Evolutionary conservation across 2,888 invertebrate species (phyloP).

Genomic region (Coremacera marginata): DNA sequence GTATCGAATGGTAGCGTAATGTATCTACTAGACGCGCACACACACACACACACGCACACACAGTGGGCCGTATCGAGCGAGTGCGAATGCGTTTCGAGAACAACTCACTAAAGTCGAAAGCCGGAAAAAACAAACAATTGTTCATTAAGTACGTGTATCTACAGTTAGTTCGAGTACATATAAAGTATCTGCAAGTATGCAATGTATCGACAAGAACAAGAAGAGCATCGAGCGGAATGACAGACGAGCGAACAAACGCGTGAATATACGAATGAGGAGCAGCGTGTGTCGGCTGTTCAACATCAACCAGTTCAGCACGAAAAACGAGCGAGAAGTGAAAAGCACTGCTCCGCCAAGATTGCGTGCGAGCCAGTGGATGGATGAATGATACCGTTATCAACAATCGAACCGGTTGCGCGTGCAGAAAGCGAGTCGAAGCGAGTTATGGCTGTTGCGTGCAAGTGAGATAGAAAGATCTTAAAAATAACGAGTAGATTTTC

Average conservation of each 20-base stretch:
- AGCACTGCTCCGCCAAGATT: constrained; percentile 47
- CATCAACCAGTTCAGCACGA: constrained; percentile 23
- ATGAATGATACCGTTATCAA: not conserved
- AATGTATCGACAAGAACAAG: not conserved
- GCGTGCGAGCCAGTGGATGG: constrained; percentile 41
- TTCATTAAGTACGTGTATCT: too few relatives aligned
- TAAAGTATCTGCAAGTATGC: too few relatives aligned
- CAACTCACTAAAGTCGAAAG: not conserved
- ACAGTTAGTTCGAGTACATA: too few relatives aligned
- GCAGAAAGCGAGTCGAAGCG: not conserved
- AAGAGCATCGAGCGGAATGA: not conserved
- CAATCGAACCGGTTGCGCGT: not conserved
- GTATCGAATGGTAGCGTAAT: constrained; percentile 54
- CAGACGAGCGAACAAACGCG: not conserved
- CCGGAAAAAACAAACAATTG: not conserved
- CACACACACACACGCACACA: not conserved
- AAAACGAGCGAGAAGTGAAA: constrained; percentile 35
- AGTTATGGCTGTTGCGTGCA: not conserved
- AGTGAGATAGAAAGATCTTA: constrained; percentile 26
- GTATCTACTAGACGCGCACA: constrained; percentile 44
- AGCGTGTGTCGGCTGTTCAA: not conserved
- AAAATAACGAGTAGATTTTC: constrained; percentile 17
- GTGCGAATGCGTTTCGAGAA: constrained; percentile 3
- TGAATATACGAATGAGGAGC: not conserved
- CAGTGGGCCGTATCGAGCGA: not conserved